phyloP scores from a whole-genome alignment of 2,797 vertebrate genomes.

The Pseudochirops corinnae region DNA sequence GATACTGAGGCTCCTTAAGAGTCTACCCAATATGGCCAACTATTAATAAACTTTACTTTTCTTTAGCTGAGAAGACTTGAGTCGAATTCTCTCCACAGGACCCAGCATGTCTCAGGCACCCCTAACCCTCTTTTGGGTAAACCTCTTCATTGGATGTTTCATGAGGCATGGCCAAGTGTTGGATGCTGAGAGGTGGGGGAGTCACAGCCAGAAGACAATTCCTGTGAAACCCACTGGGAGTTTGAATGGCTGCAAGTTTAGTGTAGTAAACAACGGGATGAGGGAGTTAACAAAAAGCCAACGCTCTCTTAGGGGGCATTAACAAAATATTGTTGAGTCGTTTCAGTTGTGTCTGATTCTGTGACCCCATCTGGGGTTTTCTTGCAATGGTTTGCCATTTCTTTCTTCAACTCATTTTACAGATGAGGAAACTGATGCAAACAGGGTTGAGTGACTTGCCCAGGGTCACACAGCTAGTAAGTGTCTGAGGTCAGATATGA shows the following conservation, averaged over 20 bases:
- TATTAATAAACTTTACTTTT: no score
- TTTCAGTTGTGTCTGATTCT: neutral
- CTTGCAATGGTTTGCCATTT: neutral
- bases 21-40: no score
- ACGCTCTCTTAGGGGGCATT: neutral
- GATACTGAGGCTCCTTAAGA: no score
- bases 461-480: neutral
- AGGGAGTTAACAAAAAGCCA: neutral
- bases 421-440: neutral
- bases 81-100: no score
- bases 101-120: no score
- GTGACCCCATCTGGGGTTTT: neutral
- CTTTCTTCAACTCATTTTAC: neutral
- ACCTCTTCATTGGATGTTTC: neutral
- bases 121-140: no score
- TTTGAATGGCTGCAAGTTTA: neutral
- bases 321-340: neutral
- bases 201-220: neutral
- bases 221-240: neutral
- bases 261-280: neutral
- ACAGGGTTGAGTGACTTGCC: neutral
- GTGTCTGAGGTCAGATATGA: neutral
- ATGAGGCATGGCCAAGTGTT: neutral
- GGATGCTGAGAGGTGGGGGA: neutral
- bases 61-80: no score